Evolutionary conservation across 2,888 invertebrate species (phyloP).

Genomic region (Exephanes ischioxanthus): DNA sequence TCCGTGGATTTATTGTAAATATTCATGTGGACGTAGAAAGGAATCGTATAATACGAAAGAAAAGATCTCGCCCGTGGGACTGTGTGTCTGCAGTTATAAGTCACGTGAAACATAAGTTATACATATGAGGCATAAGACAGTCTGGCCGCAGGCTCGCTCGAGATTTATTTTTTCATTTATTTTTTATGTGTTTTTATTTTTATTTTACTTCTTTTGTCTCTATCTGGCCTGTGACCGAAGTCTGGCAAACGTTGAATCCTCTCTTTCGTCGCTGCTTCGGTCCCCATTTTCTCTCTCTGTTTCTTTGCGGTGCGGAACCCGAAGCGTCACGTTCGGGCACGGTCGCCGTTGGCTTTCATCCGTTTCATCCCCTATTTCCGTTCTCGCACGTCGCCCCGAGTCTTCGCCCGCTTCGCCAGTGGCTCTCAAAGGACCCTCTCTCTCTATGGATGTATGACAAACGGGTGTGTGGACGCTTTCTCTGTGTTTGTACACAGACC

Average conservation of each 20-base stretch:
- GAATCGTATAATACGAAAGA: slow-evolving; percentile 30
- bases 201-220: slow-evolving; percentile 5
- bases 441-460: neutral
- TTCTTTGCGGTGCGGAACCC: neutral
- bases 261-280: slow-evolving; percentile 51
- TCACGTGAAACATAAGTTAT: slow-evolving; percentile 62
- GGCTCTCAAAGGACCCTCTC: slow-evolving; percentile 60
- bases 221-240: slow-evolving; percentile 32
- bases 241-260: slow-evolving; percentile 56
- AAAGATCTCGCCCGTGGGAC: neutral
- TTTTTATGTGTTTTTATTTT: slow-evolving; percentile 35
- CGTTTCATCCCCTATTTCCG: slow-evolving; percentile 65
- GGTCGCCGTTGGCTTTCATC: slow-evolving; percentile 59
- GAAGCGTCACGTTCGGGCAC: slow-evolving; percentile 36
- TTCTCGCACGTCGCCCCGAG: slow-evolving; percentile 35
- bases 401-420: slow-evolving; percentile 43
- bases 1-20: slow-evolving; percentile 50
- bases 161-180: slow-evolving; percentile 34
- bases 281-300: slow-evolving; percentile 38
- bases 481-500: slow-evolving; percentile 17
- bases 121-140: slow-evolving; percentile 60
- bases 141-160: slow-evolving; percentile 57
- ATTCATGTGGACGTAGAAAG: slow-evolving; percentile 34
- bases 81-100: slow-evolving; percentile 59
- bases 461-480: neutral